Evolutionary conservation across 2,888 invertebrate species (phyloP).

Genomic region (Sphinx pinastri): DNA sequence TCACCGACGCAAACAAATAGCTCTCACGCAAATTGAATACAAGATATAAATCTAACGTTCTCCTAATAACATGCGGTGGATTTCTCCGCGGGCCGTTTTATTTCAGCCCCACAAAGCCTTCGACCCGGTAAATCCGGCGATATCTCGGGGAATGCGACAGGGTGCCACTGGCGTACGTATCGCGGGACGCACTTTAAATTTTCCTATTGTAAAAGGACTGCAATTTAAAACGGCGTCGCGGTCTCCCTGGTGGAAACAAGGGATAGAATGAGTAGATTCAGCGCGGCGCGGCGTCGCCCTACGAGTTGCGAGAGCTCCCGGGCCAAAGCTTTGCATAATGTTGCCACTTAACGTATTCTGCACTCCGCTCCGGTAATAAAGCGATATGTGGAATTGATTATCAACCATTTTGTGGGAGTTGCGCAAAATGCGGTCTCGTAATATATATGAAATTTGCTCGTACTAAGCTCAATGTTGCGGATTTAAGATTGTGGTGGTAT

Average conservation of each 20-base stretch:
- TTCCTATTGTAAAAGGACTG: slow-evolving; percentile 66
- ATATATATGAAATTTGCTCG: slow-evolving; percentile 33
- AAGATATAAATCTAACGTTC: slow-evolving; percentile 77
- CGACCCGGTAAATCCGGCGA: slow-evolving; percentile 78
- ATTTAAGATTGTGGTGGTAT: slow-evolving; percentile 9
- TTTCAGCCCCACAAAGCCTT: slow-evolving; percentile 76
- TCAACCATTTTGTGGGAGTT: slow-evolving; percentile 36
- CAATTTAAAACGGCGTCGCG: slow-evolving; percentile 70
- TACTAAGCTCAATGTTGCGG: neutral
- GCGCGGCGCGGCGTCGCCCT: slow-evolving; percentile 25
- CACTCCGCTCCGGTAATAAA: slow-evolving; percentile 45
- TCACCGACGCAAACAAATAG: slow-evolving; percentile 65
- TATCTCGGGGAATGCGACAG: slow-evolving; percentile 77
- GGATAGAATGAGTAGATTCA: slow-evolving; percentile 21
- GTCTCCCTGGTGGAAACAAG: slow-evolving; percentile 59
- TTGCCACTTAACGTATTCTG: slow-evolving; percentile 59
- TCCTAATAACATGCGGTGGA: slow-evolving; percentile 77
- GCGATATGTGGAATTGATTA: slow-evolving; percentile 59
- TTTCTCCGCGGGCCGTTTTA: slow-evolving; percentile 80
- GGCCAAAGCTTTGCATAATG: slow-evolving; percentile 63
- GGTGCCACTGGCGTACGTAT: slow-evolving; percentile 70
- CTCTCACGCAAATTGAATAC: slow-evolving; percentile 80
- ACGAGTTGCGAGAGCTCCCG: slow-evolving; percentile 30
- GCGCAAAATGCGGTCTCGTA: slow-evolving; percentile 36
- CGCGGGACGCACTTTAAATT: slow-evolving; percentile 76